Percentiles rank a stretch among this genome's conserved stretches.
Conservation (phyloP, 1,140 invertebrate genomes). For the Bombyx mori region ASM3026992v2 NC_085112.1:8078001-8078500, state of each 20-base stretch:
- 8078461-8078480: slow-evolving; percentile 47
- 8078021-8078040: no score
- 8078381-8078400: slow-evolving; percentile 30
- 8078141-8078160: no score
- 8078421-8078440: slow-evolving; percentile 56
- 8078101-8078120: no score
- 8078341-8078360: slow-evolving; percentile 22
- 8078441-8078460: slow-evolving; percentile 57
- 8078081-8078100: no score
- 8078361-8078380: slow-evolving; percentile 32
- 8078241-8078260: not conserved
- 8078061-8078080: no score
- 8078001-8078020: no score
- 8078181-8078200: no score
- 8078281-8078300: slow-evolving; percentile 7
- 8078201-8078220: no score
- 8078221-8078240: no score
- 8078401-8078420: slow-evolving; percentile 53
- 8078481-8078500: not conserved
- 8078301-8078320: slow-evolving; percentile 43
- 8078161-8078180: no score
- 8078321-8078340: slow-evolving; percentile 18
- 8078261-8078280: not conserved
- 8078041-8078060: no score
- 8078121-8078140: no score